Evolutionary conservation across 2,797 vertebrate genomes (phyloP).

Genomic region (Trichosurus vulpecula): DNA sequence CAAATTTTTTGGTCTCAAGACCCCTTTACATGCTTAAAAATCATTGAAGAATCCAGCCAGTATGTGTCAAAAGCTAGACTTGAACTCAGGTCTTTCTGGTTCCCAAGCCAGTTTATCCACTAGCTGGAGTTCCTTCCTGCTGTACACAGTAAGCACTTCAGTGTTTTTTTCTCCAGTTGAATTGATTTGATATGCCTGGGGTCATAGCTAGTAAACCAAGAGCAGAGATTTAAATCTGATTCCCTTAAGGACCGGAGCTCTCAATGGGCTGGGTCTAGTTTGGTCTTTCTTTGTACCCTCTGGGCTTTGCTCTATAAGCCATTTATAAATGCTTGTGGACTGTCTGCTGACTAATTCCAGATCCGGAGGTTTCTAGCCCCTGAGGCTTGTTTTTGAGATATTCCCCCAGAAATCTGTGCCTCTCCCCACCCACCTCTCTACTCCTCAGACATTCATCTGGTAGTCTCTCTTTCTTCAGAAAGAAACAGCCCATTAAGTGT

Average conservation of each 20-base stretch:
- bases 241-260: background rate
- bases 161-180: background rate
- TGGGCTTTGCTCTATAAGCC: too few species aligned
- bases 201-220: background rate
- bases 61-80: background rate
- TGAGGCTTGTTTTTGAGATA: background rate
- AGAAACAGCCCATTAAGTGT: conserved; percentile 52
- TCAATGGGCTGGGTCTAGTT: background rate
- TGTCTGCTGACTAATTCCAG: background rate
- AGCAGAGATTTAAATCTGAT: background rate
- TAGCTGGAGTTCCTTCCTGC: background rate
- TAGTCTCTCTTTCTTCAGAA: conserved; percentile 49
- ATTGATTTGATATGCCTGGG: background rate
- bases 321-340: background rate
- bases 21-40: background rate
- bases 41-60: background rate
- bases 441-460: conserved; percentile 16
- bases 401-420: background rate
- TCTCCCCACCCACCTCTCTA: background rate
- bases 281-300: background rate
- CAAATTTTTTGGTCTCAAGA: background rate
- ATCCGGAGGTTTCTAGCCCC: background rate
- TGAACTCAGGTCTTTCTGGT: background rate
- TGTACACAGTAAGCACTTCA: background rate
- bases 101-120: background rate